Percentiles rank a stretch among this genome's conserved stretches.
Evolutionary conservation across 1,140 invertebrate genomes (phyloP).

Genomic region (Aporrectodea caliginosa): DNA sequence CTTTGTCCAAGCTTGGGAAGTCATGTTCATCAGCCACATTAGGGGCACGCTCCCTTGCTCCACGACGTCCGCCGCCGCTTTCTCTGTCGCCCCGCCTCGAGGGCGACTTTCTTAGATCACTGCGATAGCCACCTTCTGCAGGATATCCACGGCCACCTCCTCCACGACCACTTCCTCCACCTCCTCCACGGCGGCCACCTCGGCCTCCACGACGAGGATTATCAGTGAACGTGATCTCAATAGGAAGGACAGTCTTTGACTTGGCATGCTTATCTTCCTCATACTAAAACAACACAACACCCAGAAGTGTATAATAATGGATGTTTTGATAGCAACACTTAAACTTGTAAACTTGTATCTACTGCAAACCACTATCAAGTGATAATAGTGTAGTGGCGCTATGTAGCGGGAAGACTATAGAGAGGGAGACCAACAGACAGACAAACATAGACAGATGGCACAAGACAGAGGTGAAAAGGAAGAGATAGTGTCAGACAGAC

Average conservation of each 20-base stretch:
- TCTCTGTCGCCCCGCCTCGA: constrained; percentile 4
- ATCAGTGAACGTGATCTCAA: constrained; percentile 19
- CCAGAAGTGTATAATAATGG: too few species aligned
- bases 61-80: not conserved
- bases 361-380: too few species aligned
- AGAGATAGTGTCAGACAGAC: too few species aligned
- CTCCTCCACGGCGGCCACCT: not conserved
- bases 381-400: too few species aligned
- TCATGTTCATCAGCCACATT: constrained; percentile 20
- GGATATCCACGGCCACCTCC: not conserved
- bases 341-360: too few species aligned
- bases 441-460: too few species aligned
- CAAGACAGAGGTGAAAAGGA: too few species aligned
- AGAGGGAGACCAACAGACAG: too few species aligned
- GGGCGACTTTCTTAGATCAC: not conserved
- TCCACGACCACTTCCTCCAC: not conserved
- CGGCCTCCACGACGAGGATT: constrained; percentile 12
- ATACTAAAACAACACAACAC: not conserved
- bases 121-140: not conserved
- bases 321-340: too few species aligned
- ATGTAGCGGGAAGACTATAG: too few species aligned
- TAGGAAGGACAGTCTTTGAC: constrained; percentile 21
- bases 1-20: constrained; percentile 9
- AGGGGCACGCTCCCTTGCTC: constrained; percentile 13
- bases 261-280: constrained; percentile 6